Base-by-base conservation (phyloP, 2,797 vertebrate genomes). In the Coregonus sp. region DNA sequence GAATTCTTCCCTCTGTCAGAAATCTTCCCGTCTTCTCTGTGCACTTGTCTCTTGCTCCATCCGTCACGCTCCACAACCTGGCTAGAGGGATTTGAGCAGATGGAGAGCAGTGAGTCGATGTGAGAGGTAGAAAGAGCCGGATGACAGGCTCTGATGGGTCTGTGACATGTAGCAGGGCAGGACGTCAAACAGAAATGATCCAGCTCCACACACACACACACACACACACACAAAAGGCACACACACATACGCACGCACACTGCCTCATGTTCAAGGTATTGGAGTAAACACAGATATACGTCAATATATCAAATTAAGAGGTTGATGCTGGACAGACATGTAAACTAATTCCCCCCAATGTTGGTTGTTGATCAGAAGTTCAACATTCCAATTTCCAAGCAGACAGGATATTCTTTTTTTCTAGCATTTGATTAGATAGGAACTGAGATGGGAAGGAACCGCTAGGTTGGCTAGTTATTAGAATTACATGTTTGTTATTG, bases 111-210 rank as follows among this genome's bases (percentile, higher is more conserved):
- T 18, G 71, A 82, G 74, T 80, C 73, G 5, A 59, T 59, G 56
- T 86, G 86, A 81, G 75, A 72, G 82, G 65, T 52, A 70, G 18
- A 74, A 63, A 75, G 75, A 79, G 52, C 47, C 73, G 84, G 56
- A 78, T 88, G 88, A 85, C 79, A 63, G 71, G 82, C 74, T 78
- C 74, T 56, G 78, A 82, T 71, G 68, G n/a, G 67, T 82, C 71
- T 70, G 35, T 87, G 87, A 87, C 84, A 78, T 80, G 74, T 37
- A 76, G 75, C 72, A 63, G 78, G 78, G 63, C 72, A 76, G 75
- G 75, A 67, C 78, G 78, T 56, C 73, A 40, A 37, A 75, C 66
- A n/a, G 70, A 78, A 74, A 76, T 63, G 40, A 61, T 74, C 69
- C 75, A 37, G 29, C 29, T 33, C 18, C 47, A 16, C 50, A 4